Evolutionary conservation across 2,113 vertebrate species (phyloP).

Genomic region (Proterorhinus semilunaris): DNA sequence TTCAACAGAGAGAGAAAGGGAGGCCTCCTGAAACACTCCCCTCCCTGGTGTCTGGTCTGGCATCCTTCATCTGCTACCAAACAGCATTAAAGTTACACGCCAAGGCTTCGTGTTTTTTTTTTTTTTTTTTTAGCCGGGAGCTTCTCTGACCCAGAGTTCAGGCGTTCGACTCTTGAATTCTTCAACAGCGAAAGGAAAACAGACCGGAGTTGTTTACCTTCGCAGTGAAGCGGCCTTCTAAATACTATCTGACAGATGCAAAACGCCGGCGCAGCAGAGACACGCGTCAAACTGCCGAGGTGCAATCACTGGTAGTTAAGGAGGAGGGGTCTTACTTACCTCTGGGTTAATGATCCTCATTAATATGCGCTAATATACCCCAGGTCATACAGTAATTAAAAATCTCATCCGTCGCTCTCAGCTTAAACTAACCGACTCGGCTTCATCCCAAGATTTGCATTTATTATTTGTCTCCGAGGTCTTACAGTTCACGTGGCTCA

Average conservation of each 20-base stretch:
- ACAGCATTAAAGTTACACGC: conserved; percentile 30
- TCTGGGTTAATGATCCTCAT: conserved; percentile 85
- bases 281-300: conserved; percentile 52
- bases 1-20: conserved; percentile 11
- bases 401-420: conserved; percentile 79
- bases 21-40: not conserved
- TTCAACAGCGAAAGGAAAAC: conserved; percentile 19
- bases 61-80: conserved; percentile 26
- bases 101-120: conserved; percentile 23
- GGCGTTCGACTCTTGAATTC: conserved; percentile 17
- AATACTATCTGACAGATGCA: conserved; percentile 26
- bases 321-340: conserved; percentile 82
- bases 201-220: conserved; percentile 33
- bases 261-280: conserved; percentile 1
- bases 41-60: not conserved
- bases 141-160: conserved; percentile 22
- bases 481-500: conserved; percentile 31
- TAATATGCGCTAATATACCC: conserved; percentile 83
- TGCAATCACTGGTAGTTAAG: conserved; percentile 82
- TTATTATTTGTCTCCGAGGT: conserved; percentile 70
- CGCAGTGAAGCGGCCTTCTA: conserved; percentile 29
- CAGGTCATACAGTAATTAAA: conserved; percentile 85
- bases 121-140: not conserved
- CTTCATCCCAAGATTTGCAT: conserved; percentile 70
- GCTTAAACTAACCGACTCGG: conserved; percentile 74